Percentiles rank a stretch among this genome's conserved stretches.
These are phyloP conservation scores for Drosophila punjabiensis DNA, from an alignment of 1,140 invertebrate genomes.

Conservation along the genomic window DNA sequence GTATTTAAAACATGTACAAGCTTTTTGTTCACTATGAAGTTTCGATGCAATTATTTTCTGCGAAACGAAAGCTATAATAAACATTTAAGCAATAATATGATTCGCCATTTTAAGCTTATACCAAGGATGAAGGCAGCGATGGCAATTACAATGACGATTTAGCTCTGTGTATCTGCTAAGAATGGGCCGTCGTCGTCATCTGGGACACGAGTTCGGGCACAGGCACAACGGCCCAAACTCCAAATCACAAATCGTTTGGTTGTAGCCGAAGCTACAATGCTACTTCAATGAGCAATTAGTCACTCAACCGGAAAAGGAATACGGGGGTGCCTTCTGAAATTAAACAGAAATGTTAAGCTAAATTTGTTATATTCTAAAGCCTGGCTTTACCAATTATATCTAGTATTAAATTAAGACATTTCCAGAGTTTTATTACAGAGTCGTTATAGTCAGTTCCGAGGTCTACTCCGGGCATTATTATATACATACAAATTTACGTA, in stretches of 20 bases:
- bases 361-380: conserved; percentile 61
- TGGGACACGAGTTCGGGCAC: conserved; percentile 1
- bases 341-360: conserved; percentile 40
- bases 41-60: conserved; percentile 49
- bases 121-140: conserved; percentile 39
- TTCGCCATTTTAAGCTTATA: conserved; percentile 37
- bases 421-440: background rate
- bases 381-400: conserved; percentile 39
- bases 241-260: conserved; percentile 30
- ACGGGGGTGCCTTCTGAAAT: conserved; percentile 67
- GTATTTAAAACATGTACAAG: background rate
- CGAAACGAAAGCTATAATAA: conserved; percentile 55
- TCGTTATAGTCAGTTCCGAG: background rate
- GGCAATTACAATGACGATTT: conserved; percentile 75
- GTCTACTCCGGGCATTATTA: background rate
- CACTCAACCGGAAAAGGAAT: conserved; percentile 75
- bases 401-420: conserved; percentile 34
- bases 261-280: conserved; percentile 42
- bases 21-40: background rate
- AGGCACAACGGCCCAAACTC: background rate
- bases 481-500: no score
- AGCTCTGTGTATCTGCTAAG: conserved; percentile 51
- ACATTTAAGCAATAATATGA: conserved; percentile 71
- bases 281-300: conserved; percentile 80
- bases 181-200: conserved; percentile 54